Conservation (phyloP, 2,113 vertebrate species). For the Crocuta crocuta region DNA sequence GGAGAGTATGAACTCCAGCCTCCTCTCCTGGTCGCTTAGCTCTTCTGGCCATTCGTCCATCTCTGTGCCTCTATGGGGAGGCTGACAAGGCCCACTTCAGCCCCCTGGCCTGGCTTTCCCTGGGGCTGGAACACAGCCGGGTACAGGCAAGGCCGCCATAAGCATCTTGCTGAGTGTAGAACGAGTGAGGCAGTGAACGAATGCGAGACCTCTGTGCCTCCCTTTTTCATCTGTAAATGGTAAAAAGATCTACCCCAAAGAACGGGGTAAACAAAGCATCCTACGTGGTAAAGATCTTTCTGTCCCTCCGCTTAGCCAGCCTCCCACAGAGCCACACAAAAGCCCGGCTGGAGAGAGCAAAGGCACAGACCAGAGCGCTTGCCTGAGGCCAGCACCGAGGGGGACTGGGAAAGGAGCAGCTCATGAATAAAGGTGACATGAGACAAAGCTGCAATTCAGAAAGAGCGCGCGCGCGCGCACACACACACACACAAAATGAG, state of each 20-base stretch:
- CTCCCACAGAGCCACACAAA: not conserved
- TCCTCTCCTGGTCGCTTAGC: not conserved
- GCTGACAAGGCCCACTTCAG: not conserved
- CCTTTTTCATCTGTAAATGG: not conserved
- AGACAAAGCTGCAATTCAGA: not conserved
- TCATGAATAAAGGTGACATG: not conserved
- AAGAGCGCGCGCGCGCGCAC: not conserved
- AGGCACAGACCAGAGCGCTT: not conserved
- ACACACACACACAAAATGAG: not conserved
- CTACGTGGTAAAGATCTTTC: fast-evolving
- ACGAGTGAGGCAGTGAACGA: not conserved
- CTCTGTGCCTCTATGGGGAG: not conserved
- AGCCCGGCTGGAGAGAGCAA: not conserved
- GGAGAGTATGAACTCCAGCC: not conserved
- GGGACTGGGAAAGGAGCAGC: not conserved
- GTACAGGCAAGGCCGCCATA: too few species aligned
- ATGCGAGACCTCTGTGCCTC: not conserved
- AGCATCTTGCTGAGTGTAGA: not conserved
- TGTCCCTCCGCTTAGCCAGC: not conserved
- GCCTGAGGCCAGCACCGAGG: not conserved
- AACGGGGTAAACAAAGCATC: not conserved
- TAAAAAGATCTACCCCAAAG: not conserved
- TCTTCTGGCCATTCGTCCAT: not conserved
- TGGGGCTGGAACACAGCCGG: not conserved
- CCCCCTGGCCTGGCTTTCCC: not conserved